Percentiles rank a stretch among this genome's conserved stretches.
phyloP scores from a whole-genome alignment of 2,113 vertebrate species.

The Myanophis thanlyinensis region DNA sequence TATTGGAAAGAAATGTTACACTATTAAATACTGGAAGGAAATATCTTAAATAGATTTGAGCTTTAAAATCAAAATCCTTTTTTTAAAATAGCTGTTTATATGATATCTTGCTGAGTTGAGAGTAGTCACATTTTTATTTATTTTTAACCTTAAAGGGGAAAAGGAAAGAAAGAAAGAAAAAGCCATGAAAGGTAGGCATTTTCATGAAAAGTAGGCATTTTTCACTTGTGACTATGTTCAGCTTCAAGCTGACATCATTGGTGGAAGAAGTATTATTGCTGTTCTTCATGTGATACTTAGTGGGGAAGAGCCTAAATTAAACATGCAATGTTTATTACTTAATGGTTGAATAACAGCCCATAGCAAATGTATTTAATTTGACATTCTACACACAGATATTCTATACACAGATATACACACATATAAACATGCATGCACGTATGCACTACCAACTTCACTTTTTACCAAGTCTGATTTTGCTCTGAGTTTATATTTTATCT shows the following conservation, averaged over 20 bases:
- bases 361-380: constrained; percentile 25
- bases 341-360: constrained; percentile 26
- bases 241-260: constrained; percentile 24
- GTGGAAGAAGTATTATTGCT: constrained; percentile 43
- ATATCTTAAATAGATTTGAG: background rate
- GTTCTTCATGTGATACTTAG: constrained; percentile 37
- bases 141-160: background rate
- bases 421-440: background rate
- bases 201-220: background rate
- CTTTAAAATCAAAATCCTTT: background rate
- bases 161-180: background rate
- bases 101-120: background rate
- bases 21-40: background rate
- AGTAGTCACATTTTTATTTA: background rate
- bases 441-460: background rate
- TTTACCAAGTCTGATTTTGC: background rate
- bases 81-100: background rate
- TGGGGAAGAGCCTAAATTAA: constrained; percentile 40
- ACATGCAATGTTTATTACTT: constrained; percentile 47
- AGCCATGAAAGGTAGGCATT: background rate
- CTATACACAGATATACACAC: background rate
- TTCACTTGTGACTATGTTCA: background rate
- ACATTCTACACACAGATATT: background rate
- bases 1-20: background rate
- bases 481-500: background rate